phyloP scores from a whole-genome alignment of 2,113 vertebrate genomes.

The Dunckerocampus dactyliophorus region DNA sequence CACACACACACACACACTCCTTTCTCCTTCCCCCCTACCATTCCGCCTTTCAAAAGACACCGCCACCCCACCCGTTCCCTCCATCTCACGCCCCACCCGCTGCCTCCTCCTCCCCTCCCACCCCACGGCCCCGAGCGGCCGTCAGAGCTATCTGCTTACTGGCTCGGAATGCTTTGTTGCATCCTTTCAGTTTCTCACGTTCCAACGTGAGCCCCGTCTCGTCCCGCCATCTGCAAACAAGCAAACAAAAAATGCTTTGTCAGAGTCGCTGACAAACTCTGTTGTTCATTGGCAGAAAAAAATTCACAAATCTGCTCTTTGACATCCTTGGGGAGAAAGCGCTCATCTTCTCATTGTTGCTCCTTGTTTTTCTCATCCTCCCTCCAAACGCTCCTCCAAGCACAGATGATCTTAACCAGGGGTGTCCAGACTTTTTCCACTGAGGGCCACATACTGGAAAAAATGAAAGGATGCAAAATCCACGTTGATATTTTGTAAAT shows the following conservation, averaged over 20 bases:
- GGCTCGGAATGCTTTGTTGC: constrained; percentile 64
- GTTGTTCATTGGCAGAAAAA: constrained; percentile 51
- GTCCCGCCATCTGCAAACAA: constrained; percentile 64
- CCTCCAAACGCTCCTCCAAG: constrained; percentile 13
- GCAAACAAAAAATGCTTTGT: constrained; percentile 67
- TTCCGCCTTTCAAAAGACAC: constrained; percentile 61
- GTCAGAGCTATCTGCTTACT: constrained; percentile 65
- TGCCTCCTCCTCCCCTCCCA: background rate
- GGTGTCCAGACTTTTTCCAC: too few relatives aligned
- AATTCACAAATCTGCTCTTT: constrained; percentile 62
- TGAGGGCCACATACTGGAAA: too few relatives aligned
- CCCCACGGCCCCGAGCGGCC: constrained; percentile 52
- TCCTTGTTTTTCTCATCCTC: constrained; percentile 10
- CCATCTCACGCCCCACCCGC: background rate
- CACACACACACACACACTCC: constrained; percentile 39
- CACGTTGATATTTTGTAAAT: too few relatives aligned
- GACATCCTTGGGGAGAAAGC: constrained; percentile 58
- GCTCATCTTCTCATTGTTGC: constrained; percentile 34
- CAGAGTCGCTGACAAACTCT: constrained; percentile 63
- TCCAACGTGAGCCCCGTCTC: constrained; percentile 54
- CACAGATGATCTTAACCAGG: constrained; percentile 7
- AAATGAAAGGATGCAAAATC: too few relatives aligned
- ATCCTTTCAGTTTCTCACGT: constrained; percentile 63
- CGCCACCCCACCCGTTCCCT: constrained; percentile 11
- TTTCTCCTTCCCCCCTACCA: constrained; percentile 20